Percentiles rank a stretch among this genome's conserved stretches.
Conservation (phyloP, 2,113 vertebrate species). For the Halichoerus grypus region DNA sequence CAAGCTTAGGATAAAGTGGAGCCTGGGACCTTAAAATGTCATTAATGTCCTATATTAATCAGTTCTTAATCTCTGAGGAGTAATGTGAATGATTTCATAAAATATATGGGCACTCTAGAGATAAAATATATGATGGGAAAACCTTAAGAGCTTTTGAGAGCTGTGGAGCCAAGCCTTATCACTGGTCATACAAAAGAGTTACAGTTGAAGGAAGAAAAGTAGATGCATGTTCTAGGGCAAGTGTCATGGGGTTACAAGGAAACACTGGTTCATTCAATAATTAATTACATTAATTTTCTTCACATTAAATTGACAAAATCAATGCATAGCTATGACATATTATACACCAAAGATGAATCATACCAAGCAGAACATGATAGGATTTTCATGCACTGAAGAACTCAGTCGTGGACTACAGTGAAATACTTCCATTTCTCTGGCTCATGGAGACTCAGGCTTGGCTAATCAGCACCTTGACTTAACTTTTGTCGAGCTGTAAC, state of each 20-base stretch:
- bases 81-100: not conserved
- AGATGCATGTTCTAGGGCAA: not conserved
- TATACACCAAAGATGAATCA: not conserved
- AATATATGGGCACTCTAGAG: not conserved
- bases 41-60: not conserved
- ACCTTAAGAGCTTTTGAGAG: not conserved
- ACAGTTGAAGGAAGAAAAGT: not conserved
- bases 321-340: not conserved
- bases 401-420: not conserved
- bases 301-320: slow-evolving; percentile 1
- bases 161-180: not conserved
- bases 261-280: not conserved
- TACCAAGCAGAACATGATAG: not conserved
- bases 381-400: not conserved
- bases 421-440: not conserved
- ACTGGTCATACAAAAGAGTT: not conserved
- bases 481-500: not conserved
- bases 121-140: not conserved
- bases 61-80: not conserved
- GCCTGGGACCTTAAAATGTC: not conserved
- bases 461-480: not conserved
- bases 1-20: not conserved
- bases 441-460: not conserved
- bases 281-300: not conserved
- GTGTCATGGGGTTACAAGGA: not conserved